Base-by-base conservation (phyloP, 2,113 vertebrate species). In the Festucalex cinctus region DNA sequence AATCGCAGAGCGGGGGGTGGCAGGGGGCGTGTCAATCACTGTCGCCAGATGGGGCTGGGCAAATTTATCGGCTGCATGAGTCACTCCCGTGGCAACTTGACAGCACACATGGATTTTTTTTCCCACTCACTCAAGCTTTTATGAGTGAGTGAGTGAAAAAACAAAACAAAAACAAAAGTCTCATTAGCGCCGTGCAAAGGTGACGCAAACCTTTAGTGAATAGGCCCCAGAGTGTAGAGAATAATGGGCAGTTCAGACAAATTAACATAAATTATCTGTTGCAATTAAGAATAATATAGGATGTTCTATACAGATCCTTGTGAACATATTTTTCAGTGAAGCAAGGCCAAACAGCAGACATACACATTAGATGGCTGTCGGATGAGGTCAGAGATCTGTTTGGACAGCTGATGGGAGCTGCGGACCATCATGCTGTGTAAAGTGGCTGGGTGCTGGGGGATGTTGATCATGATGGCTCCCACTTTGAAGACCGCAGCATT, bases 341-440 rank as follows among this genome's bases (percentile, higher is more conserved):
- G 9, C 12, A 46, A 37, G 35, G 7, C 19, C 9, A 13, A 51
- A 28, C 32, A 32, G 19, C 5, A 9, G 16, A 90, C 95, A 83
- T 86, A 98, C 96, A 41, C 72, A 3, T 91, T 88, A 0, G 96
- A 94, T 1, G 97, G 97, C n/a, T 99, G 97, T 19, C 97, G 93
- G 81, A 99, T 98, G 84, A 99, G 96, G 88, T 98, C 97, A 0
- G 97, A 98, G 76, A 99, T 99, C 86, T 99, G 97, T 82, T 99
- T 99, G 70, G 97, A 99, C 56, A 99, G 95, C 82, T 99, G 97
- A 86, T 99, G 97, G 59, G 97, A 99, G 74, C 96, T 99, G 73
- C 97, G 95, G 69, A 99, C 97, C 97, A 99, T 99, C 97, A 99
- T 99, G 84, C 97, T 98, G 83, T 99, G 97, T 77, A 99, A 80